Evolutionary conservation across 2,888 invertebrate species (phyloP), one percentile per base, ranked within the genome.

Genomic region (Hetaerina titia): DNA sequence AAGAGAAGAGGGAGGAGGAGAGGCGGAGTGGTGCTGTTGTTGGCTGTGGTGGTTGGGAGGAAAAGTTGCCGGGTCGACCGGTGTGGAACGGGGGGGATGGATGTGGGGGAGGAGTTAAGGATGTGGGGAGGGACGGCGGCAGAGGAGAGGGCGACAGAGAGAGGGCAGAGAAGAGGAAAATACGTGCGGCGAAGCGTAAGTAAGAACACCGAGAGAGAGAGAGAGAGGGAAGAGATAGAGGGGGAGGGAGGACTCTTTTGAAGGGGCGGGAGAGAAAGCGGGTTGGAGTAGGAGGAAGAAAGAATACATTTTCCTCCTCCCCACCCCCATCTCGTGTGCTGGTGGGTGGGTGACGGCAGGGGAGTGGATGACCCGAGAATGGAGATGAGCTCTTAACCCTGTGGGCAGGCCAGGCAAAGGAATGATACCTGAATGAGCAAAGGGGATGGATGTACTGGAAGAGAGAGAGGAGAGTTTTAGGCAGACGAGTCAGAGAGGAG

Each of bases 361-460:
- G 69, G 45, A 90, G 92, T 45, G 92, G 64, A 74, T 81, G 81
- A 81, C 56, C 92, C 92, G 69, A 74, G 69, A 92, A 92, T 64
- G 63, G 92, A 56, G 63, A 90, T 90, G 63, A 64, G 56, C 19
- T 63, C 63, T 90, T 90, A 88, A 88, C 45, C 64, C 90, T 19
- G 63, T 90, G 90, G 90, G 87, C 87, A 45, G 87, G 63, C 45
- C 64, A 19, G 64, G 19, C 64, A 45, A 19, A 19, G 64, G 64
- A 19, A 90, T 63, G 63, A 90, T 90, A 25, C 25, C 63, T 64
- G 90, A 63, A 90, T 90, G 90, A 90, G 63, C 63, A 90, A 64
- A 45, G 45, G 90, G 19, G 60, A 63, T 57, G 8, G 25, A 90
- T 31, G 63, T 17, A 7, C 88, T 7, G 31, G 17, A n/a, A 25